Evolutionary conservation across 53 echinoderm and acorn worm genomes (phyloP), one percentile per base, ranked within the genome.

Genomic region (Arbacia lixula): DNA sequence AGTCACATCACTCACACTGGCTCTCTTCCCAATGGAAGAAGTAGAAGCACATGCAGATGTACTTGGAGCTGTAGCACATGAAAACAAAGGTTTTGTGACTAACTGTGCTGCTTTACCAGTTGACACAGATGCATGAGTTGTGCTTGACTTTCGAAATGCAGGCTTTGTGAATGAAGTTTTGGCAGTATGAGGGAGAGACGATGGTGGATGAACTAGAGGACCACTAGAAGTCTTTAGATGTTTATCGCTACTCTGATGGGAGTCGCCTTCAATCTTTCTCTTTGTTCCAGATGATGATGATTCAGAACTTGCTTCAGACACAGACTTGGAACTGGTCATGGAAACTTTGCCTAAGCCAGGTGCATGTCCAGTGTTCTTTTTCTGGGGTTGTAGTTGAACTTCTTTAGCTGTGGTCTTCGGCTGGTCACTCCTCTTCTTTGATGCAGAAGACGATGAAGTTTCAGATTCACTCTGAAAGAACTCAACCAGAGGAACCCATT

Each of bases 241-340:
- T 60, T 60, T 60, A 1, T 31, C 60, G 27, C 60, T 60, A 60
- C 29, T 60, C 60, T 60, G 60, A 60, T 60, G 60, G 27, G 60
- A 60, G 60, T 60, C n/a, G n/a, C n/a, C 60, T 60, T 60, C 60
- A 60, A 60, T 60, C 21, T 60, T 60, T 60, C 60, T 60, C 60
- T 60, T 60, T 60, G 60, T 25, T 60, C 25, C 60, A 60, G 60
- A 60, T 60, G 60, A 60, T 60, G 60, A 60, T 26, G 60, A 60
- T 60, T 60, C 29, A 22, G 60, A 60, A 60, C 60, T 60, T 60
- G 60, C 31, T 60, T 31, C 60, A 60, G 60, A 60, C 60, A 60
- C 29, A 60, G 60, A 28, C 60, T 60, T 25, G 29, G 60, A 60
- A 60, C 60, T 60, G 27, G 27, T 60, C 25, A 2, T 0, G n/a